Percentiles rank a stretch among this genome's conserved stretches.
Conservation (phyloP, 2,888 invertebrate genomes). For the Parnassius apollo region DNA sequence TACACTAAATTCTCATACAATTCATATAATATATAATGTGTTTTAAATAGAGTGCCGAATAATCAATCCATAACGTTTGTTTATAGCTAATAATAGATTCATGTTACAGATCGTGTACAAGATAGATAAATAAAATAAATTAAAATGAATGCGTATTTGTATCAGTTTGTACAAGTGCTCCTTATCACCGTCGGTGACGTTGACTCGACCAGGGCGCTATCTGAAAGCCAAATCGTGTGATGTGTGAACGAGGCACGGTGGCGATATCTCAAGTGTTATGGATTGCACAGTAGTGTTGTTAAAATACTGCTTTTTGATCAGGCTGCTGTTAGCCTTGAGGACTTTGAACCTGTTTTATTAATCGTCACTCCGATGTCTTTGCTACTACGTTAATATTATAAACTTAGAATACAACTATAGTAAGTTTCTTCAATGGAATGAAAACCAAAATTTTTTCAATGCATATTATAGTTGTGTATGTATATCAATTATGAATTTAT, state of each 20-base stretch:
- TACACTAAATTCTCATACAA: too few relatives aligned
- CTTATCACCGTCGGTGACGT: slow-evolving; percentile 20
- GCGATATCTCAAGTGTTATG: slow-evolving; percentile 69
- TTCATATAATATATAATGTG: too few relatives aligned
- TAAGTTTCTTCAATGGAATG: slow-evolving; percentile 5
- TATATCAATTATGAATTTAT: too few relatives aligned
- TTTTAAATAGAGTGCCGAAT: too few relatives aligned
- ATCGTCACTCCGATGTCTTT: slow-evolving; percentile 51
- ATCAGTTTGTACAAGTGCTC: too few relatives aligned
- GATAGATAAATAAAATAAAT: too few relatives aligned
- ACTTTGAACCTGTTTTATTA: slow-evolving; percentile 65
- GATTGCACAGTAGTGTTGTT: slow-evolving; percentile 56
- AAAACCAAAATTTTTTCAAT: slow-evolving; percentile 2
- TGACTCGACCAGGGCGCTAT: slow-evolving; percentile 9
- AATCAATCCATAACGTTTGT: too few relatives aligned
- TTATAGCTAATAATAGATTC: too few relatives aligned
- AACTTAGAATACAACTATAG: slow-evolving; percentile 15
- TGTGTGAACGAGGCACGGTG: slow-evolving; percentile 41
- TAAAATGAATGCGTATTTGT: too few relatives aligned
- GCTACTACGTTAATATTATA: slow-evolving; percentile 4
- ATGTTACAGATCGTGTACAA: too few relatives aligned
- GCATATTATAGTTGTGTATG: not conserved
- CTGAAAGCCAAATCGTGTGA: not conserved
- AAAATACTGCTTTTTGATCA: slow-evolving; percentile 68
- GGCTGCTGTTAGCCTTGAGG: slow-evolving; percentile 55